Conservation (phyloP, 2,113 vertebrate species). For the Ciconia stormi region DNA sequence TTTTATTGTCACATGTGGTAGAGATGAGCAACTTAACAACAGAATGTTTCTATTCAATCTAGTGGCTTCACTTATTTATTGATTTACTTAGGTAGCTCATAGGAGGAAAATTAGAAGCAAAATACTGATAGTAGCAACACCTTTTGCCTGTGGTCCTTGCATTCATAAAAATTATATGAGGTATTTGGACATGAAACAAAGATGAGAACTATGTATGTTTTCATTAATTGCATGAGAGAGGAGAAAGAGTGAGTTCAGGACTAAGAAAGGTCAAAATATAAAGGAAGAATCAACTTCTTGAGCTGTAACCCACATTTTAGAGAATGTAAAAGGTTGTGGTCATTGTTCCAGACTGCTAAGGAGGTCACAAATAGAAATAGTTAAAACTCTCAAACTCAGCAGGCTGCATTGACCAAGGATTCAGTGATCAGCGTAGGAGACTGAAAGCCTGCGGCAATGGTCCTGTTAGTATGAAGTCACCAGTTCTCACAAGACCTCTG, state of each 20-base stretch:
- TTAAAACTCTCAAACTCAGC: not conserved
- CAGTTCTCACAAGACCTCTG: not conserved
- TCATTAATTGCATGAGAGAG: not conserved
- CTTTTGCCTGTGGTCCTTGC: not conserved
- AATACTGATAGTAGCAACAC: not conserved
- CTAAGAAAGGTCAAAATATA: not conserved
- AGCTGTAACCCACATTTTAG: not conserved
- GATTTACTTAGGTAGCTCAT: not conserved
- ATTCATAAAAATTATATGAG: not conserved
- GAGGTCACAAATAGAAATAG: not conserved
- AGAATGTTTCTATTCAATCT: not conserved
- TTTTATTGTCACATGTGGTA: not conserved
- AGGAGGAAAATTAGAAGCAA: not conserved
- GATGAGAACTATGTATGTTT: not conserved
- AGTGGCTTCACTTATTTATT: not conserved
- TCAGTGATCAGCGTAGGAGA: not conserved
- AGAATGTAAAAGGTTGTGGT: not conserved
- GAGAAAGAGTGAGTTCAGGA: not conserved
- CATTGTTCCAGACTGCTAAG: not conserved
- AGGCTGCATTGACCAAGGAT: not conserved
- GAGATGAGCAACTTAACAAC: not conserved
- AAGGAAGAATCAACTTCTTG: not conserved
- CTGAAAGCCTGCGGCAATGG: not conserved
- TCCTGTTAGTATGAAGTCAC: not conserved
- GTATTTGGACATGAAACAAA: not conserved